Evolutionary conservation across 2,113 vertebrate species (phyloP).

Genomic region (Glaucidium brasilianum): DNA sequence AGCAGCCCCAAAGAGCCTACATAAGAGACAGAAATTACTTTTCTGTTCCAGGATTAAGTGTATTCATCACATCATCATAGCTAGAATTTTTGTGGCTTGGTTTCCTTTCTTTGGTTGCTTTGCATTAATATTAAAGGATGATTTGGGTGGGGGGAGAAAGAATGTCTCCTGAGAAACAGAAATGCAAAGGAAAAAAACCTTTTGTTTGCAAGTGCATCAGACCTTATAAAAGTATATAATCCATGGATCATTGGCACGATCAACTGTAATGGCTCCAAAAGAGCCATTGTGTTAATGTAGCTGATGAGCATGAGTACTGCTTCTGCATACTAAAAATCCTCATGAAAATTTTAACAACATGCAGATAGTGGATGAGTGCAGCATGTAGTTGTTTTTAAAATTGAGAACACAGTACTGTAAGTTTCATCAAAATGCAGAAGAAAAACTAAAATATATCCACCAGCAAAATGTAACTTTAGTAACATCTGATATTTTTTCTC

Average conservation of each 20-base stretch:
- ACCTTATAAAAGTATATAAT: conserved; percentile 72
- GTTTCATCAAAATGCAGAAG: conserved; percentile 22
- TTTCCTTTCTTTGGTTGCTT: conserved; percentile 39
- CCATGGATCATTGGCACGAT: conserved; percentile 68
- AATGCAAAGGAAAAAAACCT: conserved; percentile 48
- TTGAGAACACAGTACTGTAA: not conserved
- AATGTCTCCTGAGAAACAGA: conserved; percentile 60
- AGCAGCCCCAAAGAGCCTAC: not conserved
- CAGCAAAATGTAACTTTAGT: conserved; percentile 33
- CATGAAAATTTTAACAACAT: conserved; percentile 64
- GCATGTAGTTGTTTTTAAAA: conserved; percentile 14
- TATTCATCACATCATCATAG: conserved; percentile 22
- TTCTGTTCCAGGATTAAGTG: not conserved
- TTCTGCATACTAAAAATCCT: conserved; percentile 67
- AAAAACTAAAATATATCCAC: conserved; percentile 18
- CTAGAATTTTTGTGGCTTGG: conserved; percentile 15
- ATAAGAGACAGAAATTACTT: conserved; percentile 18
- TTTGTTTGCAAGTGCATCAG: conserved; percentile 72
- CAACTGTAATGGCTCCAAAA: conserved; percentile 67
- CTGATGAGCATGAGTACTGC: conserved; percentile 36
- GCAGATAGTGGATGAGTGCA: conserved; percentile 19
- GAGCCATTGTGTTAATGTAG: conserved; percentile 73
- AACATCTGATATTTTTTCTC: not conserved
- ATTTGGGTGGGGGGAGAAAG: not conserved
- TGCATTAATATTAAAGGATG: conserved; percentile 56